A percentile compares a stretch with the other conserved stretches of the same genome.
Evolutionary conservation across 2,797 vertebrate species (phyloP).

Genomic region (Toxotes lorentzi): DNA sequence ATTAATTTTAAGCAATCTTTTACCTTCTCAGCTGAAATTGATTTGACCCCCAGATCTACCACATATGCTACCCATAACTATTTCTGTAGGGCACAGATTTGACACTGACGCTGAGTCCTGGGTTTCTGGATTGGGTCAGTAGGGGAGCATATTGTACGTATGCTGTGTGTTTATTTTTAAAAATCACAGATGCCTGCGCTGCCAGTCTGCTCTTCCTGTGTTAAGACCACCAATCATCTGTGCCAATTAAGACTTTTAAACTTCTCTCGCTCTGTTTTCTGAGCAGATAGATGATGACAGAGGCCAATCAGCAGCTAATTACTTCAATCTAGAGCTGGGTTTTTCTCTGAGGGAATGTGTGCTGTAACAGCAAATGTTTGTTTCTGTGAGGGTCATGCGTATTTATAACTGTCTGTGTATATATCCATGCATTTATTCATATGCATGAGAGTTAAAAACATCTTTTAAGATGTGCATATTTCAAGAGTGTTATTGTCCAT

Average conservation of each 20-base stretch:
- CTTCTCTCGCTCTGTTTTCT: conserved; percentile 67
- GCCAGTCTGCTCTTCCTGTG: conserved; percentile 69
- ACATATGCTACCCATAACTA: conserved; percentile 74
- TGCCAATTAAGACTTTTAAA: conserved; percentile 81
- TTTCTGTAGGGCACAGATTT: conserved; percentile 72
- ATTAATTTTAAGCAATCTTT: conserved; percentile 43
- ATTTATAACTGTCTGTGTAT: conserved; percentile 47
- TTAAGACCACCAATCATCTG: conserved; percentile 74
- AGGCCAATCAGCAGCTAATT: conserved; percentile 77
- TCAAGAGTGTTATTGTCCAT: conserved; percentile 36
- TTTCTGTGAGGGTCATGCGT: conserved; percentile 40
- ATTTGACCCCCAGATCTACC: conserved; percentile 57
- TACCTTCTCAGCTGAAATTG: conserved; percentile 56
- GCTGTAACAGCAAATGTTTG: conserved; percentile 50
- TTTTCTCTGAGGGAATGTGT: conserved; percentile 58
- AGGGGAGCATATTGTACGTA: conserved; percentile 76
- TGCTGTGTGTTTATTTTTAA: conserved; percentile 78
- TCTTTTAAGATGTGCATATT: conserved; percentile 32
- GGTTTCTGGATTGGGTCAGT: conserved; percentile 73
- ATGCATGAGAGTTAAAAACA: conserved; percentile 17
- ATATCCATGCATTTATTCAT: conserved; percentile 34
- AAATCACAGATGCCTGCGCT: conserved; percentile 77
- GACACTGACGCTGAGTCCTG: conserved; percentile 62
- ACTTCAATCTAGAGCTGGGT: conserved; percentile 51
- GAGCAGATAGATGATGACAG: conserved; percentile 69